phyloP scores from a whole-genome alignment of 2,113 vertebrate species.

The Galbula dea region DNA sequence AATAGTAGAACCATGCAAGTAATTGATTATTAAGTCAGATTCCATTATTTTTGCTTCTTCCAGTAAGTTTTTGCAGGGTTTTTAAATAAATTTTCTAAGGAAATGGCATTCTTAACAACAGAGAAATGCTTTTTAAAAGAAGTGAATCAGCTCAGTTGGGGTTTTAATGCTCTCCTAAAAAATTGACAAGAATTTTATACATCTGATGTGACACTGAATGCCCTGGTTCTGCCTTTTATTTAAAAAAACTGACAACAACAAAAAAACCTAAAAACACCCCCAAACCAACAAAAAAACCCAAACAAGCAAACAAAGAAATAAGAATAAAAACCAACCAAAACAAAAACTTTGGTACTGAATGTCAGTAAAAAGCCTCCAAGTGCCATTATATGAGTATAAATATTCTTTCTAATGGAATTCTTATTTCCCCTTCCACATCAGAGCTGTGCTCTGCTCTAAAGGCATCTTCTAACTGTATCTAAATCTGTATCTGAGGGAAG shows the following conservation, averaged over 20 bases:
- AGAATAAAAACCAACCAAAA: too few relatives aligned
- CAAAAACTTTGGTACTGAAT: too few relatives aligned
- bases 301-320: too few relatives aligned
- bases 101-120: not conserved
- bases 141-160: not conserved
- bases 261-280: too few relatives aligned
- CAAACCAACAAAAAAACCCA: too few relatives aligned
- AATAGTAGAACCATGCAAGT: not conserved
- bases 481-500: not conserved
- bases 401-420: not conserved
- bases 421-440: not conserved
- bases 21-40: not conserved
- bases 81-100: not conserved
- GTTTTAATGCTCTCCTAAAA: not conserved
- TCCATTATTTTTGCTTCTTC: not conserved
- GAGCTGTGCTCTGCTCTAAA: not conserved
- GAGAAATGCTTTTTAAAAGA: not conserved
- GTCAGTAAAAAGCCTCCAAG: not conserved
- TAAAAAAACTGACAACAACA: too few relatives aligned
- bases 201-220: not conserved
- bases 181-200: not conserved
- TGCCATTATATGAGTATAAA: not conserved
- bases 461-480: not conserved
- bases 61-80: not conserved
- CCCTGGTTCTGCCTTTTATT: not conserved